These are phyloP conservation scores for Frankliniella intonsa DNA, from an alignment of 2,888 invertebrate species.

Conservation along the genomic window DNA sequence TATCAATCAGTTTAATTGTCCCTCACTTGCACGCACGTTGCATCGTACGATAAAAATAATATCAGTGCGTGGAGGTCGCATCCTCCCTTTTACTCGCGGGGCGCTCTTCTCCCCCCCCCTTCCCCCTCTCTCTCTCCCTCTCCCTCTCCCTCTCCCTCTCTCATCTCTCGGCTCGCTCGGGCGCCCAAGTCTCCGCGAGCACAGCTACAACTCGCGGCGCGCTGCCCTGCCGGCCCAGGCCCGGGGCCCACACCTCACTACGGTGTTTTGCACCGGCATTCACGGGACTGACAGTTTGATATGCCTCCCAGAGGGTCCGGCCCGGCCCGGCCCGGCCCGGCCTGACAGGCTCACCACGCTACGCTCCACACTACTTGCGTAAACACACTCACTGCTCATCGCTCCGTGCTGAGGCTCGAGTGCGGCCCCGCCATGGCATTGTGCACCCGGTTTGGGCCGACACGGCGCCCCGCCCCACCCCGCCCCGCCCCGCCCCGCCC, in stretches of 20 bases:
- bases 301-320: background rate
- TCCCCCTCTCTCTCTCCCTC: background rate
- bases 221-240: background rate
- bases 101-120: too few relatives aligned
- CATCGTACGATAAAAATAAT: too few relatives aligned
- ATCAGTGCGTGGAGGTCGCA: too few relatives aligned
- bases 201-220: background rate
- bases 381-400: slow-evolving; percentile 10
- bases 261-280: background rate
- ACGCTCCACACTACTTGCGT: background rate
- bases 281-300: background rate
- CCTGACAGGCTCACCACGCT: background rate
- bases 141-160: background rate
- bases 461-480: too few relatives aligned
- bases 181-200: background rate
- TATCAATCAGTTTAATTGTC: too few relatives aligned
- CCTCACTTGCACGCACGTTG: too few relatives aligned
- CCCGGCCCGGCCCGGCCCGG: background rate
- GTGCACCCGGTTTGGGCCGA: background rate
- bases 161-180: background rate
- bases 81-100: too few relatives aligned
- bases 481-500: too few relatives aligned
- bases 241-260: background rate
- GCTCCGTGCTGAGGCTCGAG: background rate
- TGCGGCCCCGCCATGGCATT: background rate